Evolutionary conservation across 53 echinoderm and acorn worm species (phyloP).

Genomic region (Temnopleurus reevesii): DNA sequence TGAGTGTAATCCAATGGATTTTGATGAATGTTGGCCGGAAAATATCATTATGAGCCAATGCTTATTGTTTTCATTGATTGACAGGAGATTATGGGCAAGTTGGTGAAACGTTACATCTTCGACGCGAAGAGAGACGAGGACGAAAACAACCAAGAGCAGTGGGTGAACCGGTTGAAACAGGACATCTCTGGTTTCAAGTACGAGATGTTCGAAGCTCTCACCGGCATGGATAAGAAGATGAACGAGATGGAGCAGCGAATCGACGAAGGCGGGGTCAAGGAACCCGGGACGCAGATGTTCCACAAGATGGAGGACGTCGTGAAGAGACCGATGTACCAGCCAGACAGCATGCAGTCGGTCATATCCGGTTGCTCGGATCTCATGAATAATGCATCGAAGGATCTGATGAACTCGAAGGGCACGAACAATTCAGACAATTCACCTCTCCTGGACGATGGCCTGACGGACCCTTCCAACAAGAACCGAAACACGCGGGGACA

Average conservation of each 20-base stretch:
- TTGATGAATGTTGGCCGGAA: no score
- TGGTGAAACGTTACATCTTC: slow-evolving; percentile 96
- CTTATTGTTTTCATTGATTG: background rate
- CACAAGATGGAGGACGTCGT: slow-evolving; percentile 89
- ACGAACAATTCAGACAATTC: slow-evolving; percentile 50
- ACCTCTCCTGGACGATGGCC: slow-evolving; percentile 82
- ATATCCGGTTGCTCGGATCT: slow-evolving; percentile 84
- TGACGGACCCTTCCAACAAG: slow-evolving; percentile 68
- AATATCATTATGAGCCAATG: no score
- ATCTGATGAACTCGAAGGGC: slow-evolving; percentile 68
- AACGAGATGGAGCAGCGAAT: slow-evolving; percentile 93
- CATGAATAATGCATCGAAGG: slow-evolving; percentile 69
- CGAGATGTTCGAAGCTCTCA: slow-evolving; percentile 99
- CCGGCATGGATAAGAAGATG: slow-evolving; percentile 97
- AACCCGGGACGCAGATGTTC: slow-evolving; percentile 85
- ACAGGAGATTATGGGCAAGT: slow-evolving; percentile 95
- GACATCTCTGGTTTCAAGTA: slow-evolving; percentile 99
- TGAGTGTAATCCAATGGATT: no score
- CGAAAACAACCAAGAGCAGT: slow-evolving; percentile 96
- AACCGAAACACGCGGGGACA: slow-evolving; percentile 78
- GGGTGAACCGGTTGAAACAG: slow-evolving; percentile 95
- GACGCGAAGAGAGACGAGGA: slow-evolving; percentile 94
- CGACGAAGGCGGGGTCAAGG: slow-evolving; percentile 64
- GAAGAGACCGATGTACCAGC: slow-evolving; percentile 75
- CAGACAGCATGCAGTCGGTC: slow-evolving; percentile 96